Base-by-base conservation (phyloP, 1,140 invertebrate genomes). In the Polyergus mexicanus region DNA sequence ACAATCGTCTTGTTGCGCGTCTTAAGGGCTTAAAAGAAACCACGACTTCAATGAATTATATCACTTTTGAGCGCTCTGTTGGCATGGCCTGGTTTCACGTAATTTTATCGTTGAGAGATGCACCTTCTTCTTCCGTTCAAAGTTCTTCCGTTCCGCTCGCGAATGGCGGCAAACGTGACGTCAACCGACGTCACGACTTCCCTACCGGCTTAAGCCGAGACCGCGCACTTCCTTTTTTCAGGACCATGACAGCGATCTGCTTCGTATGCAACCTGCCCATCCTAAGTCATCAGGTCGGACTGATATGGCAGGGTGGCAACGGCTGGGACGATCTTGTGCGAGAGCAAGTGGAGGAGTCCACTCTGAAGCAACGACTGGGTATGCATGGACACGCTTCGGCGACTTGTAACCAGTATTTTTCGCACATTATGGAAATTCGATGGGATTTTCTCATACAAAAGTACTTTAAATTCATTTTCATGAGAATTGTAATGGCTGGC, bases 221-320 rank as follows among this genome's bases (percentile, higher is more conserved):
- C 41, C 58, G 66, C 10, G 60, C 51, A n/a, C 78, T 85, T 86
- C 51, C 11, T 58, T 58, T 65, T 91, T 91, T 86, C 85, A 98
- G 98, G 96, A 98, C 97, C 92, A 98, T 98, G 98, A 98, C 98
- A 92, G 97, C 98, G 93, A 97, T 99, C 95, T 99, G 98, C 95
- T 99, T 99, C 95, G 98, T 99, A 87, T 99, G 98, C 97, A 98
- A 99, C 95, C 96, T 99, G 91, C 98, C 98, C 86, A 99, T 99
- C 93, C 96, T 98, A 91, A 98, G 97, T 84, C 98, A 99, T 95
- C 98, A 99, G 96, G 98, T 98, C 92, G 98, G 98, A 11, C 94
- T 99, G 93, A 97, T 98, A 92, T 99, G 98, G 98, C 97, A 98
- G 92, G 98, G 98, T 58, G 98, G 98, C 90, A 99, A 98, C 94